Evolutionary conservation across 2,888 invertebrate genomes (phyloP), one percentile per base, ranked within the genome.

Genomic region (Dynastes hyllus): DNA sequence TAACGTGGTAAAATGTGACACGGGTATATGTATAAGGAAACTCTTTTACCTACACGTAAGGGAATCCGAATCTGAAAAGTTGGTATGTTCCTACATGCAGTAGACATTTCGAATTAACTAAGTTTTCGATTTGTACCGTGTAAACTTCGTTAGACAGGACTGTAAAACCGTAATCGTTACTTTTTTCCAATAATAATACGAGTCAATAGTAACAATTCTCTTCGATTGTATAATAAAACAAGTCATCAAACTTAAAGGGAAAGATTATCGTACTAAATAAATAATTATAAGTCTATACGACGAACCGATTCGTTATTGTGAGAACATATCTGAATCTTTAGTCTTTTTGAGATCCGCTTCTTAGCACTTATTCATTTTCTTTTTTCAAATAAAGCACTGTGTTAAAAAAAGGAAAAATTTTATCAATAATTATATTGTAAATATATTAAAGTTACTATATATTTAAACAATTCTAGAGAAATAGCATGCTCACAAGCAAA

Each of bases 401-500:
- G 82, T 81, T 81, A 80, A 45, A 45, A 32, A 70, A 37, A 37
- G 32, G 65, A 65, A 67, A 40, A 75, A 40, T 75, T 61, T 75
- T 75, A 75, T 61, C 61, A 61, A 75, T 58, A 71, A 67, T 63
- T 61, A 76, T 80, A 71, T 78, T 78, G 76, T 70, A 70, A 71
- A 70, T 79, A 69, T 73, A 67, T 37, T 76, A 58, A 78, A 79
- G 61, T 45, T 61, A 71, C 32, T 71, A 55, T 71, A 45, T 45
- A 75, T 61, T 61, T 75, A 75, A 37, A 75, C 40, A 45, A 61
- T 75, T 75, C 27, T 61, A 75, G 37, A 81, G 79, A 81, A 80
- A 80, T 84, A 84, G 85, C 83, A 83, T 83, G 84, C 85, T 86
- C 86, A 86, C 85, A 85, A 83, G 84, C 84, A 82, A 84, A 58